Conservation (phyloP, 2,113 vertebrate genomes). For the Echinops telfairi region DNA sequence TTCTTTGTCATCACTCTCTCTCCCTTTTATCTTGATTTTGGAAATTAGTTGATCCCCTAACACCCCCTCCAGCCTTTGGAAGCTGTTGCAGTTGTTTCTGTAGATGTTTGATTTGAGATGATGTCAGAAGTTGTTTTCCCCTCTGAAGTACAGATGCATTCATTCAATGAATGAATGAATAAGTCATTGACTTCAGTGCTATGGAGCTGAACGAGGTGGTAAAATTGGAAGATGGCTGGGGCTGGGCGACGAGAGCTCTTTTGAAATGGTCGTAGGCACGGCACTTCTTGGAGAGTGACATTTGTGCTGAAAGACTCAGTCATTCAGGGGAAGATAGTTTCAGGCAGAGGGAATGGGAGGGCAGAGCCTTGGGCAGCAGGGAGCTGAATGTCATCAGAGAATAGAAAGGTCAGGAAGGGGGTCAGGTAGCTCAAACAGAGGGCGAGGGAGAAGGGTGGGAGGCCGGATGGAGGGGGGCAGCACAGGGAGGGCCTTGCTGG, state of each 20-base stretch:
- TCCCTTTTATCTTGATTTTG: constrained; percentile 18
- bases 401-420: neutral
- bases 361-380: neutral
- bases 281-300: neutral
- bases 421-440: neutral
- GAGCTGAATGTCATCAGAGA: neutral
- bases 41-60: constrained; percentile 5
- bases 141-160: neutral
- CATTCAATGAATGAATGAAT: constrained; percentile 30
- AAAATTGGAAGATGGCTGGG: neutral
- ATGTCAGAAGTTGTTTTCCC: neutral
- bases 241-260: neutral
- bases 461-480: neutral
- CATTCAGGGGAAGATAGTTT: neutral
- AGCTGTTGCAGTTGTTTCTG: constrained; percentile 22
- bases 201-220: neutral
- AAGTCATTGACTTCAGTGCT: constrained; percentile 10
- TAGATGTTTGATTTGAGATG: neutral
- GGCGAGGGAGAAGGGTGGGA: too few relatives aligned
- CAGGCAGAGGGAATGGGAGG: neutral
- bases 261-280: neutral
- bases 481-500: neutral
- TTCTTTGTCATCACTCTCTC: neutral
- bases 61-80: neutral
- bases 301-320: neutral